Evolutionary conservation across 2,113 vertebrate genomes (phyloP).

Genomic region (Polypterus bichir): DNA sequence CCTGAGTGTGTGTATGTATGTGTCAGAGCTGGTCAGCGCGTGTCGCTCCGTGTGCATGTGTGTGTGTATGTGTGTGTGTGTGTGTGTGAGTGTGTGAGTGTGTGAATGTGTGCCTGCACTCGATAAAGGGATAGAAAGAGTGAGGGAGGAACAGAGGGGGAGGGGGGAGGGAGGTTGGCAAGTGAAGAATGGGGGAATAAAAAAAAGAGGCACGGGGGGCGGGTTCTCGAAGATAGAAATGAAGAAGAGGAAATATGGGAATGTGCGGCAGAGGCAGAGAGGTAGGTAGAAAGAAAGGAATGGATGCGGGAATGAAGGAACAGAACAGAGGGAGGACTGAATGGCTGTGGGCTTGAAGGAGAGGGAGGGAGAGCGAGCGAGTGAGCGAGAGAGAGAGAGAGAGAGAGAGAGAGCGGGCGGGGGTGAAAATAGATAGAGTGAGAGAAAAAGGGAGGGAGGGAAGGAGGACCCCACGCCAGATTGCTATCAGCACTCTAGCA

Average conservation of each 20-base stretch:
- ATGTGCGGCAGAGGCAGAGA: neutral
- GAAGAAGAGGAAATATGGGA: neutral
- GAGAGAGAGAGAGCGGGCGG: neutral
- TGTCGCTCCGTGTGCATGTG: neutral
- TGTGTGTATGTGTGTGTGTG: neutral
- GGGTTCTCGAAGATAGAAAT: neutral
- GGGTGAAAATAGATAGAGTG: neutral
- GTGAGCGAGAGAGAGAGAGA: too few relatives aligned
- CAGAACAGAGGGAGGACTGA: neutral
- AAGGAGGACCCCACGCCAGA: too few relatives aligned
- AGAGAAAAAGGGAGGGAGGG: too few relatives aligned
- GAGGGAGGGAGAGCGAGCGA: neutral
- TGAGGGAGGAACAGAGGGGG: constrained; percentile 1
- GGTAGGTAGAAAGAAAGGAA: neutral
- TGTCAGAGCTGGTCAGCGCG: neutral
- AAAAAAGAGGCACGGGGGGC: constrained; percentile 5
- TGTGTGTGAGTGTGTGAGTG: neutral
- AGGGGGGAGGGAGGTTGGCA: neutral
- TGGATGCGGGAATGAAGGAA: neutral
- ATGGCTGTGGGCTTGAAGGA: neutral
- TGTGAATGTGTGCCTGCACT: neutral
- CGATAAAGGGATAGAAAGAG: neutral
- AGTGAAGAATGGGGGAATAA: neutral
- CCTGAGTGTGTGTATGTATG: neutral
- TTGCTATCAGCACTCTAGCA: too few relatives aligned